Evolutionary conservation across 2,797 vertebrate genomes (phyloP).

Genomic region (Pseudochirops corinnae): DNA sequence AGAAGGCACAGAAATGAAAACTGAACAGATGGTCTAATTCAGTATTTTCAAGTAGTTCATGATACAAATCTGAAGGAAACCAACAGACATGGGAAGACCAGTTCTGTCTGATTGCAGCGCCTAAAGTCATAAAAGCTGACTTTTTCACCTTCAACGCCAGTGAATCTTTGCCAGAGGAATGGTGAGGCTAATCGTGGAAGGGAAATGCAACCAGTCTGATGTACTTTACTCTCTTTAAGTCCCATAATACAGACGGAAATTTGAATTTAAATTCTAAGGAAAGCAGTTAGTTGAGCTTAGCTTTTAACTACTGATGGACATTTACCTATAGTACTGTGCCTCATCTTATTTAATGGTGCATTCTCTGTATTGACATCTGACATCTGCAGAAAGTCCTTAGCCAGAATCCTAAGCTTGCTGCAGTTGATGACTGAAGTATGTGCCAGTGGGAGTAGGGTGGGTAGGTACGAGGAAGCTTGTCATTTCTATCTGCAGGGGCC

Average conservation of each 20-base stretch:
- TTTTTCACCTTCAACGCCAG: conserved; percentile 46
- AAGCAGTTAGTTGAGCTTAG: conserved; percentile 69
- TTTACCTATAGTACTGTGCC: conserved; percentile 1
- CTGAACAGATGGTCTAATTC: conserved; percentile 77
- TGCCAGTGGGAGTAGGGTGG: not conserved
- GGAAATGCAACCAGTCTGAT: conserved; percentile 59
- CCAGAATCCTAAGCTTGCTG: conserved; percentile 23
- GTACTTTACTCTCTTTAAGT: conserved; percentile 69
- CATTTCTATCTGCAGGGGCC: not conserved
- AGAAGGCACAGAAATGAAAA: conserved; percentile 78
- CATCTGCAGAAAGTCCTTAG: not conserved
- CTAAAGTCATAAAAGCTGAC: conserved; percentile 57
- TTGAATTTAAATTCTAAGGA: conserved; percentile 73
- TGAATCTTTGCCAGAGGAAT: conserved; percentile 62
- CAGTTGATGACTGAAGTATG: not conserved
- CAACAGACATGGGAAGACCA: conserved; percentile 67
- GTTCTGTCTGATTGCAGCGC: conserved; percentile 68
- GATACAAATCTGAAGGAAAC: conserved; percentile 72
- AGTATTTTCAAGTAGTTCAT: conserved; percentile 66
- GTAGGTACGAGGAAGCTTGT: not conserved
- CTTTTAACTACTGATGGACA: conserved; percentile 57
- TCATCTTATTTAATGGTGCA: conserved; percentile 40
- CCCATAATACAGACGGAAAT: conserved; percentile 71
- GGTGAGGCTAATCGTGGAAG: conserved; percentile 25
- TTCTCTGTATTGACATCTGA: not conserved